Conservation (phyloP, 2,888 invertebrate genomes). For the Tortrix viridana region DNA sequence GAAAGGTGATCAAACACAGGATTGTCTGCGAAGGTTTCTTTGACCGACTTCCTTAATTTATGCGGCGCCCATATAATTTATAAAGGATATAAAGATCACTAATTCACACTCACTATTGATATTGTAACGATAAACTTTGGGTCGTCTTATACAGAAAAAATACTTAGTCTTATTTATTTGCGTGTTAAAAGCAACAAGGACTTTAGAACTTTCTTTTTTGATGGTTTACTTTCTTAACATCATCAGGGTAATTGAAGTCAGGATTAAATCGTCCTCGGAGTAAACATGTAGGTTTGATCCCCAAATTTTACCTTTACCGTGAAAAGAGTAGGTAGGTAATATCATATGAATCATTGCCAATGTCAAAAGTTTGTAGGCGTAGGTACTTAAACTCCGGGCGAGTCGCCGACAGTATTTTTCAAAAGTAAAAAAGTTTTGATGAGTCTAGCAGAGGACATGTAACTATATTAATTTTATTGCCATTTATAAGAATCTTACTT, state of each 20-base stretch:
- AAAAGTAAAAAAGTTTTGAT: too few species aligned
- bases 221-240: slow-evolving; percentile 26
- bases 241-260: slow-evolving; percentile 18
- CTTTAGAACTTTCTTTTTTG: slow-evolving; percentile 32
- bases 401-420: too few species aligned
- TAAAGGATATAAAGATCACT: slow-evolving; percentile 32
- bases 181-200: slow-evolving; percentile 10
- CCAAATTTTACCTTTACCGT: slow-evolving; percentile 1
- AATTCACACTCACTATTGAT: slow-evolving; percentile 28
- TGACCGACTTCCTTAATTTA: slow-evolving; percentile 33
- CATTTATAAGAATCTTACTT: too few species aligned
- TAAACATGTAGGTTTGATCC: slow-evolving; percentile 4
- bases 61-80: slow-evolving; percentile 30
- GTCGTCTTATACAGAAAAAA: slow-evolving; percentile 26
- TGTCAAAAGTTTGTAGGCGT: slow-evolving; percentile 5
- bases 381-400: too few species aligned
- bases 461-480: too few species aligned
- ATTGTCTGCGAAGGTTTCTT: slow-evolving; percentile 23
- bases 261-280: slow-evolving; percentile 12
- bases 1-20: slow-evolving; percentile 33
- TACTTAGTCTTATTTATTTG: slow-evolving; percentile 36
- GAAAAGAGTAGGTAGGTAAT: background rate
- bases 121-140: slow-evolving; percentile 13
- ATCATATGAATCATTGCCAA: background rate
- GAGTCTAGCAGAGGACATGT: too few species aligned